Percentiles rank a stretch among this genome's conserved stretches.
Conservation (phyloP, 2,113 vertebrate genomes). For the Carettochelys insculpta region DNA sequence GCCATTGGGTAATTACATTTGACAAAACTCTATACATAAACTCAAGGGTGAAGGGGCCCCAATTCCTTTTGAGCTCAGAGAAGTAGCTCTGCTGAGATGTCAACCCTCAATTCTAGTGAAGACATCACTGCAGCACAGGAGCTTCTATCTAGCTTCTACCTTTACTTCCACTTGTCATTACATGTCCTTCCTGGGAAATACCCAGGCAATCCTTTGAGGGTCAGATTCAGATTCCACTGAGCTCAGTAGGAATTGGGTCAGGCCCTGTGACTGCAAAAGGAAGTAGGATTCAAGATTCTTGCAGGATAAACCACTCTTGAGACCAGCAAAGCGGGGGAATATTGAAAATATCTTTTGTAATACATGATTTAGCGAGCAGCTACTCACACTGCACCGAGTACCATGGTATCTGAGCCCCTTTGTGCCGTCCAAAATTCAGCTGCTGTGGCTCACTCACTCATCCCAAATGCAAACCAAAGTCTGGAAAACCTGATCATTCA, state of each 20-base stretch:
- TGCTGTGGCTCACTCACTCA: not conserved
- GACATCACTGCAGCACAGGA: not conserved
- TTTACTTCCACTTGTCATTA: not conserved
- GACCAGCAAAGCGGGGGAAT: not conserved
- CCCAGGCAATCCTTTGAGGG: not conserved
- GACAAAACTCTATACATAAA: not conserved
- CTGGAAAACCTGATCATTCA: not conserved
- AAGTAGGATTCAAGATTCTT: not conserved
- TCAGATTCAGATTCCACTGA: not conserved
- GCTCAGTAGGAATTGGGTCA: not conserved
- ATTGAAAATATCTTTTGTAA: not conserved
- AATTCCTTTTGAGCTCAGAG: not conserved
- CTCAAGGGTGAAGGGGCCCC: not conserved
- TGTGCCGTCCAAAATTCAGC: not conserved
- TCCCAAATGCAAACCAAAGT: not conserved
- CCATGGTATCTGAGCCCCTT: not conserved
- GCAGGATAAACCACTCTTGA: not conserved
- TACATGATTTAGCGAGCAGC: not conserved
- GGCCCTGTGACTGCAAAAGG: not conserved
- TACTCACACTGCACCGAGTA: not conserved
- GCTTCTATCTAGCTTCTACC: not conserved
- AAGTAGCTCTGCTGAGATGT: not conserved
- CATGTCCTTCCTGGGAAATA: not conserved
- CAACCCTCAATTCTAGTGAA: not conserved
- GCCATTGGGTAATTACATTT: slow-evolving; percentile 10